phyloP scores from a whole-genome alignment of 1,140 invertebrate genomes.

The Colletes gigas region DNA sequence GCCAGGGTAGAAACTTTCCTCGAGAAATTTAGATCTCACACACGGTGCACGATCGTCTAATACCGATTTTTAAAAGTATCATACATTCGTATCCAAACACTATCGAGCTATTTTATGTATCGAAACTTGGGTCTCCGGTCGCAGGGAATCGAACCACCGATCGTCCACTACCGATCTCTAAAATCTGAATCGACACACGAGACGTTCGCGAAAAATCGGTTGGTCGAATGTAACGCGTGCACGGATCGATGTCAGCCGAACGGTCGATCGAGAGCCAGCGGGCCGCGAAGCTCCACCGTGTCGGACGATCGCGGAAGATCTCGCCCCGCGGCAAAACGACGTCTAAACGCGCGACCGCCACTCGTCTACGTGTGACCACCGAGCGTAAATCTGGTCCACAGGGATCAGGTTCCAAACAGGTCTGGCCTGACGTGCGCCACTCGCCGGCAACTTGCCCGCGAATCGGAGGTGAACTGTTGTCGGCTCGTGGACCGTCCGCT shows the following conservation, averaged over 20 bases:
- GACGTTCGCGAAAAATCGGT: neutral
- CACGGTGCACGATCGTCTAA: too few relatives aligned
- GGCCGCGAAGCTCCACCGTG: neutral
- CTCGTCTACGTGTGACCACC: conserved; percentile 14
- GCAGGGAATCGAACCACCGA: too few relatives aligned
- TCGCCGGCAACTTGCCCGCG: conserved; percentile 65
- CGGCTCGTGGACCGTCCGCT: conserved; percentile 54
- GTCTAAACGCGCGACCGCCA: conserved; percentile 2
- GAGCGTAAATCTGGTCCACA: conserved; percentile 32
- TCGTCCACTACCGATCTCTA: too few relatives aligned
- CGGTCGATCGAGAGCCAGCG: neutral
- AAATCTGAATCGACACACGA: too few relatives aligned
- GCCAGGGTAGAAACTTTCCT: too few relatives aligned
- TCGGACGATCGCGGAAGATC: neutral
- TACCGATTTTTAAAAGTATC: too few relatives aligned
- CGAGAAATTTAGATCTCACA: too few relatives aligned
- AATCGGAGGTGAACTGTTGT: conserved; percentile 71
- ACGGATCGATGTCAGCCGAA: neutral
- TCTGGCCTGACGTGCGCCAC: conserved; percentile 30
- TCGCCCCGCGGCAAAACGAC: too few relatives aligned
- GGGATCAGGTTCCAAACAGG: conserved; percentile 34
- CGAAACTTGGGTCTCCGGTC: too few relatives aligned
- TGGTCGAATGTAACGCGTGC: neutral
- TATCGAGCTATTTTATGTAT: too few relatives aligned
- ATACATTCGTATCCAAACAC: too few relatives aligned